Base-by-base conservation (phyloP, 2,888 invertebrate genomes). In the Drosophila barbarae region DNA sequence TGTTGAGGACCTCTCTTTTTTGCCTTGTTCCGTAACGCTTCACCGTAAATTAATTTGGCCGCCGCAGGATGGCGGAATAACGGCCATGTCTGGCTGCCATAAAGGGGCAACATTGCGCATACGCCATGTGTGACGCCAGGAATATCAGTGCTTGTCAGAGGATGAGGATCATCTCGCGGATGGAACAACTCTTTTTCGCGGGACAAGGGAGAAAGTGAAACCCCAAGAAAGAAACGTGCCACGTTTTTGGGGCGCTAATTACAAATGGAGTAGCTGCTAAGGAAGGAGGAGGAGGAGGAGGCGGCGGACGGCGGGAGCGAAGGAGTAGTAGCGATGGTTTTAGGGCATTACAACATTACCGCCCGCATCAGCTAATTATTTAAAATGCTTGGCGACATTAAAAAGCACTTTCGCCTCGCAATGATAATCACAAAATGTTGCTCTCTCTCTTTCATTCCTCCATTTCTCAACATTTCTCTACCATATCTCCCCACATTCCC, bases 361-460 rank as follows among this genome's bases (percentile, higher is more conserved):
- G 23, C 30, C 52, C 65, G 64, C 77, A 68, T 83, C 66, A 76
- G 74, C 85, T 80, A 84, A 80, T 80, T 80, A 78, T 84, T 80
- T 84, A 82, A 82, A 80, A 80, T 80, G 85, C 79, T 79, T 74
- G 56, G 61, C 68, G 85, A 84, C 79, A 80, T 80, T 80, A 80
- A 80, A 84, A 84, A 82, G 85, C 79, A 80, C 79, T 80, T 82
- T 84, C 61, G 69, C 66, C 70, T 6, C 64, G 66, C 64, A 78
- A 78, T 84, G 81, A 77, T 78, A 84, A 77, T 84, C 84, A 77
- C 68, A 51, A 51, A 71, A 73, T 69, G 83, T 46, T 10, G 23
- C 21, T 34, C 35, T 34, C 36, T n/a, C 21, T 10, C n/a, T 57
- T 21, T 9, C 52, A 42, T 15, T 38, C 34, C 35, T 18, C 41